Base-by-base conservation (phyloP, 2,888 invertebrate genomes). In the Lasioglossum zephyrum region DNA sequence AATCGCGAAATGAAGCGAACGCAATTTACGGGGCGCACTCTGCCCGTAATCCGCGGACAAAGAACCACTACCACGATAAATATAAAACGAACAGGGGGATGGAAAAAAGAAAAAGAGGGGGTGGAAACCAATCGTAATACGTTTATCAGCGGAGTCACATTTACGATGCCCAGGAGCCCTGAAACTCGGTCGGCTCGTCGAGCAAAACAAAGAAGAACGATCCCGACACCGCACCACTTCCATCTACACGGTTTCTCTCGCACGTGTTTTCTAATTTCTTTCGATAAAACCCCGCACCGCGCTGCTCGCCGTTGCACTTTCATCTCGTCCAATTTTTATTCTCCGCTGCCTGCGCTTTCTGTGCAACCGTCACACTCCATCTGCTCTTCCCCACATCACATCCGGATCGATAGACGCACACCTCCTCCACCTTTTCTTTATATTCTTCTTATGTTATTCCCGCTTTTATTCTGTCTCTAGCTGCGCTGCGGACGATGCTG, bases 161-260 rank as follows among this genome's bases (percentile, higher is more conserved):
- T 88, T 82, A 88, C 84, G 88, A 79, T 49, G 76, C 82, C 76
- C 78, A 18, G 22, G 82, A 87, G 87, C 63, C 57, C 49, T 72
- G 81, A 79, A 78, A 78, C 73, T 86, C 86, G 83, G 79, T 76
- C 84, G 69, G 36, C 74, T 53, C 22, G 44, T 18, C 31, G 47
- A 77, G 69, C n/a, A 72, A 74, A 79, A 72, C 47, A 70, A 75
- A 63, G 57, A 72, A 44, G 9, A 31, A 16, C 53, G 53, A 60
- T 60, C 60, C 26, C 60, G 60, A 60, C 60, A 31, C 60, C 60
- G 31, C 16, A 11, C 39, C 31, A 1, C 53, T 26, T 70, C 39
- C 81, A 63, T 57, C n/a, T 26, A 18, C 31, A 13, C 31, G 49
- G 11, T 41, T 39, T 41, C 49, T 16, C 60, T 36, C 49, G 31